These are phyloP conservation scores for Cairina moschata DNA, from an alignment of 2,113 vertebrate genomes.

Conservation along the genomic window DNA sequence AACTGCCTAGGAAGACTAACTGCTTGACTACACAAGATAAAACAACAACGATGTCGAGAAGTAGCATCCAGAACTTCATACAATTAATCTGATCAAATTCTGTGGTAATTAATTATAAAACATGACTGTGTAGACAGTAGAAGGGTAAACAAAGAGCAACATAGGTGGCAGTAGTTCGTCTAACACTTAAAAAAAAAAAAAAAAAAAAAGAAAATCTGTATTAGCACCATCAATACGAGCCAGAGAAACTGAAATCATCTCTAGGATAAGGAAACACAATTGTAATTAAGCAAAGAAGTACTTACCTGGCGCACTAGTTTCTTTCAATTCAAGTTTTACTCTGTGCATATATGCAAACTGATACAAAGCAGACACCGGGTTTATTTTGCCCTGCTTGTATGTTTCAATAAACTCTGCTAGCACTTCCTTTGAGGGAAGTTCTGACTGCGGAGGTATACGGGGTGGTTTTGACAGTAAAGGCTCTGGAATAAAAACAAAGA, in stretches of 20 bases:
- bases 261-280: background rate
- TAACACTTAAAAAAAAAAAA: background rate
- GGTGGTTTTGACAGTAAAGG: conserved; percentile 28
- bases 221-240: background rate
- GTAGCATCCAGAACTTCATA: background rate
- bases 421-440: conserved; percentile 50
- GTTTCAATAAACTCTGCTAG: conserved; percentile 74
- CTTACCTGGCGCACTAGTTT: conserved; percentile 86
- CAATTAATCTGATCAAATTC: background rate
- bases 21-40: background rate
- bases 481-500: conserved; percentile 60
- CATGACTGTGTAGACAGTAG: background rate
- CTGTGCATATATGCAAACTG: conserved; percentile 79
- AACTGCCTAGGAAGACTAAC: background rate
- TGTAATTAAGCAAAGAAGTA: background rate
- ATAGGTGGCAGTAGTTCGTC: fast-evolving
- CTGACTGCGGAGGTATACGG: background rate
- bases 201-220: background rate
- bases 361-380: conserved; percentile 87
- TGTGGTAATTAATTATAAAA: background rate
- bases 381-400: conserved; percentile 78
- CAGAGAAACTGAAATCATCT: background rate
- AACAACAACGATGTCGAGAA: background rate
- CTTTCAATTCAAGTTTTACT: conserved; percentile 86
- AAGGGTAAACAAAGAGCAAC: background rate